phyloP scores from a whole-genome alignment of 2,113 vertebrate species.

The Struthidea cinerea region DNA sequence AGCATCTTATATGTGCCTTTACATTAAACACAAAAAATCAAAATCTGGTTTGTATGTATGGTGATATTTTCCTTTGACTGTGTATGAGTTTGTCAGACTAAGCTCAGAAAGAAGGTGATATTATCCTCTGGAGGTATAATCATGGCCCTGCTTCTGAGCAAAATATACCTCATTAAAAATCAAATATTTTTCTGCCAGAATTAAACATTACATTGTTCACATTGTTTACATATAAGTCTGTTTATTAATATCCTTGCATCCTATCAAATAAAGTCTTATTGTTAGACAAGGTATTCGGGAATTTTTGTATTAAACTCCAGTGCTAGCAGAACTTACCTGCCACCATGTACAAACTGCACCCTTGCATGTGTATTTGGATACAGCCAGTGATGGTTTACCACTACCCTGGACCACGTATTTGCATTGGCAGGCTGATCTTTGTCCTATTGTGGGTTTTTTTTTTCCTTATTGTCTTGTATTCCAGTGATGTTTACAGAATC shows the following conservation, averaged over 20 bases:
- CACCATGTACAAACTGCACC: not conserved
- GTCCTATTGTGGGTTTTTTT: not conserved
- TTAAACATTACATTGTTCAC: not conserved
- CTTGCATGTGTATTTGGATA: not conserved
- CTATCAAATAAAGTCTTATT: conserved; percentile 36
- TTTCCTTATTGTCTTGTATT: not conserved
- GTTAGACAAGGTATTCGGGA: not conserved
- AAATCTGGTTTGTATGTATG: not conserved
- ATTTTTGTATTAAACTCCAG: conserved; percentile 9
- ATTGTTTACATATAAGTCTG: not conserved
- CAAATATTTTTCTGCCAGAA: not conserved
- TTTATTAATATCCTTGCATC: not conserved
- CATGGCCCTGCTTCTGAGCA: not conserved
- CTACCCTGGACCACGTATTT: not conserved
- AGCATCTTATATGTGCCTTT: not conserved
- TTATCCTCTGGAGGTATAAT: not conserved
- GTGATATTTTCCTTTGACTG: not conserved
- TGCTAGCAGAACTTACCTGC: not conserved
- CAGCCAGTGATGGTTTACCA: not conserved
- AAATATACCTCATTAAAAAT: conserved; percentile 48
- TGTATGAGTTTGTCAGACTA: not conserved
- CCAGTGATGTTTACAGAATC: not conserved
- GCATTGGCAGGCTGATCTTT: not conserved
- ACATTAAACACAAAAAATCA: not conserved
- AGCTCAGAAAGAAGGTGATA: not conserved